Conservation (phyloP, 2,797 vertebrate genomes). For the Pyrrhura leucotis region DNA sequence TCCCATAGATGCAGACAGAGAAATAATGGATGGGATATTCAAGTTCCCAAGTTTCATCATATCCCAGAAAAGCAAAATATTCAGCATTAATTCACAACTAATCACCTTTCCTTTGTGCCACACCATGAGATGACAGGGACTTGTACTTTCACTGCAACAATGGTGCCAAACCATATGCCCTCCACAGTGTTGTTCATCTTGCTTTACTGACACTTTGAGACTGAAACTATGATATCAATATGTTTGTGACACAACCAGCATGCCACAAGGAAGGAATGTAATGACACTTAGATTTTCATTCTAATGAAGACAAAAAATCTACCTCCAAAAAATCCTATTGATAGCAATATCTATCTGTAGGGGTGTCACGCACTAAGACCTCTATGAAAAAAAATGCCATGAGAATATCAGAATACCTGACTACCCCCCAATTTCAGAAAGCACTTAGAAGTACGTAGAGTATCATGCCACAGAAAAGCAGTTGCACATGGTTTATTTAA, state of each 20-base stretch:
- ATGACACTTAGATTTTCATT: not conserved
- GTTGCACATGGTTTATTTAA: not conserved
- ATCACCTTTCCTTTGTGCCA: not conserved
- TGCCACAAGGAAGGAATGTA: not conserved
- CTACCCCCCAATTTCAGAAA: not conserved
- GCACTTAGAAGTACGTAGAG: not conserved
- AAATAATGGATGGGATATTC: not conserved
- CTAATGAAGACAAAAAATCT: not conserved
- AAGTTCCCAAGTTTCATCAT: not conserved
- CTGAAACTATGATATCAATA: not conserved
- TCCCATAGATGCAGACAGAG: accelerated
- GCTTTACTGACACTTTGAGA: not conserved
- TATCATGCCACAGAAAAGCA: not conserved
- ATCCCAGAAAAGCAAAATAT: not conserved
- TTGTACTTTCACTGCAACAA: not conserved
- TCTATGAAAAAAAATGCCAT: not conserved
- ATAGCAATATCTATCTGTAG: not conserved
- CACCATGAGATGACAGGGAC: not conserved
- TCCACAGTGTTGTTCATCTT: not conserved
- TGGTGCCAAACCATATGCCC: not conserved
- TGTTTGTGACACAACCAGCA: not conserved
- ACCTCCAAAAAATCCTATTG: not conserved
- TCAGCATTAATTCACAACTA: not conserved
- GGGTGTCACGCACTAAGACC: not conserved
- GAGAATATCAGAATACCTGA: not conserved